Percentiles rank a stretch among this genome's conserved stretches.
Conservation (phyloP, 2,113 vertebrate genomes). For the Entelurus aequoreus region DNA sequence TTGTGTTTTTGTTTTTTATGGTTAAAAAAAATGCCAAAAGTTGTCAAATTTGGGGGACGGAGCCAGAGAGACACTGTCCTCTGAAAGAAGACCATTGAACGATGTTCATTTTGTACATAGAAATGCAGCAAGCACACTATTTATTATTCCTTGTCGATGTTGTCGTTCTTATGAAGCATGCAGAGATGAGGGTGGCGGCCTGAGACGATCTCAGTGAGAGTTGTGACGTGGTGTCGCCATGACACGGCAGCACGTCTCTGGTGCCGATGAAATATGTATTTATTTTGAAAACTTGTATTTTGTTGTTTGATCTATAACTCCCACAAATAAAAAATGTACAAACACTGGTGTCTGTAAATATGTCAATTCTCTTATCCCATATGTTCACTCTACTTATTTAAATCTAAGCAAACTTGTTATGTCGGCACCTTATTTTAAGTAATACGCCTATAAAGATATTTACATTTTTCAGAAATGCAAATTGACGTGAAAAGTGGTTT, state of each 20-base stretch:
- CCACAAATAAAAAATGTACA: constrained; percentile 46
- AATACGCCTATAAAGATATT: too few relatives aligned
- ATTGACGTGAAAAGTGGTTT: too few relatives aligned
- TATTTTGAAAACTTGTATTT: constrained; percentile 55
- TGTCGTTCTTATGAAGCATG: constrained; percentile 37
- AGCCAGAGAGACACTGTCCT: too few relatives aligned
- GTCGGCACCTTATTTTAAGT: too few relatives aligned
- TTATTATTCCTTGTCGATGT: constrained; percentile 52
- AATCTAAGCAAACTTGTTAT: too few relatives aligned
- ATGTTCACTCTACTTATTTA: too few relatives aligned
- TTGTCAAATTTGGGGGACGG: neutral
- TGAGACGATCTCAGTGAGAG: constrained; percentile 31
- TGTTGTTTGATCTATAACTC: constrained; percentile 51
- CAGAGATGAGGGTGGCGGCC: constrained; percentile 9
- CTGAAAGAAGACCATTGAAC: neutral
- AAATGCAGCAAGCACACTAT: constrained; percentile 47
- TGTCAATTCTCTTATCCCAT: neutral
- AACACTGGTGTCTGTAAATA: constrained; percentile 5
- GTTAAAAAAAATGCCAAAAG: constrained; percentile 2
- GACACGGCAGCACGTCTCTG: constrained; percentile 7
- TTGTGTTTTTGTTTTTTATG: neutral
- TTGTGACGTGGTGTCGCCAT: neutral
- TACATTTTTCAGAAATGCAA: too few relatives aligned
- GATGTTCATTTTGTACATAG: constrained; percentile 49
- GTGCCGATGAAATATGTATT: constrained; percentile 33